Base-by-base conservation (phyloP, 35 echinoderm and acorn worm genomes). In the Amphiura filiformis region DNA sequence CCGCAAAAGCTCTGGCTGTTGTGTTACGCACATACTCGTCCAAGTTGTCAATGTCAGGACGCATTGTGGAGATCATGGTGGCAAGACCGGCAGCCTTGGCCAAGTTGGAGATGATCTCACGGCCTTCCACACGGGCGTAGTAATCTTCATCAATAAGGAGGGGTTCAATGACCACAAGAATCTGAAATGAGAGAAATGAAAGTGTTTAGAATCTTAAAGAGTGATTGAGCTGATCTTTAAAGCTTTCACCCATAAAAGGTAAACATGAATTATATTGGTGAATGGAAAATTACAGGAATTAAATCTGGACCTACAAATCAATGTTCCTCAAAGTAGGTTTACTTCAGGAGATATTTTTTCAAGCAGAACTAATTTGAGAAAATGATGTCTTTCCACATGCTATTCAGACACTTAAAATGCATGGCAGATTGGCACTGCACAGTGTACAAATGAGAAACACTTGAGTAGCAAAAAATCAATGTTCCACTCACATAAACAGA, bases 21-120 rank as follows among this genome's bases (percentile, higher is more conserved):
- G 96, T 99, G 87, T 99, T 99, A 93, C 96, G 93, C 35, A 99
- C 96, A 76, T 98, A 99, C 84, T 99, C 96, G 38, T 99, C 96
- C 96, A 99, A 88, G 90, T 99, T 99, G 56, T 99, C 96, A 79
- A 99, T 99, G 37, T 99, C 96, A 36, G 96, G 96, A 84, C 96
- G 86, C 96, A 99, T 99, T 65, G 96, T 99, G 30, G 96, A 99
- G 96, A 99, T 99, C 96, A 99, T 99, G 77, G 96, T 99, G 39
- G 96, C 96, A 18, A 99, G 81, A 30, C 96, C 96, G 31, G 96
- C 96, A 44, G 96, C 96, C 79, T 99, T 99, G 56, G 96, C 96
- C 76, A 99, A 86, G 56, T 99, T 99, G 34, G 96, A 99, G 84
- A 99, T 99, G 87, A 99, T 99, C 76, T 99, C 96, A 34, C 96